Percentiles rank a stretch among this genome's conserved stretches.
phyloP scores from a whole-genome alignment of 2,888 invertebrate genomes.

The Teleogryllus oceanicus region DNA sequence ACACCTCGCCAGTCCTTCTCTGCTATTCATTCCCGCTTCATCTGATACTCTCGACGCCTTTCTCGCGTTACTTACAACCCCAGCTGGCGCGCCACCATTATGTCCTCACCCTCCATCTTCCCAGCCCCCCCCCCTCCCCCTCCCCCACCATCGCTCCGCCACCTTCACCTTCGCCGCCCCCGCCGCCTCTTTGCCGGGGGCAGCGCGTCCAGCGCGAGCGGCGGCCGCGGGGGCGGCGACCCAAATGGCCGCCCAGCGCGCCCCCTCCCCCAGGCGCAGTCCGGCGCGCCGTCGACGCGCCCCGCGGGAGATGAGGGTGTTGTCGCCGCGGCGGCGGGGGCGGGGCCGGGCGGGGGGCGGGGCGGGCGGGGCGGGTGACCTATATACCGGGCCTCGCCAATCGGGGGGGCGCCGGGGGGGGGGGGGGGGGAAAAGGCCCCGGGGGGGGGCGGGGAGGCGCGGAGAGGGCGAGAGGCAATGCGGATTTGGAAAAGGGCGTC shows the following conservation, averaged over 20 bases:
- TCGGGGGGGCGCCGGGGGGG: background rate
- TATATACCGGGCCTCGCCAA: background rate
- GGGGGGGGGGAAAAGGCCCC: background rate
- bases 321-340: background rate
- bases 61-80: too few species aligned
- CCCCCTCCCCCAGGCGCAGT: background rate
- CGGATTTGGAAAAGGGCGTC: too few species aligned
- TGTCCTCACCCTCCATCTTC: too few species aligned
- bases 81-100: too few species aligned
- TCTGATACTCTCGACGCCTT: too few species aligned
- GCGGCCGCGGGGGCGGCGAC: background rate
- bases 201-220: too few species aligned
- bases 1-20: too few species aligned
- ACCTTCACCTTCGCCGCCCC: too few species aligned
- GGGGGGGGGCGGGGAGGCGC: background rate
- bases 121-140: accelerated
- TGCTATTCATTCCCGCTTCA: too few species aligned
- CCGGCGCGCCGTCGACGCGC: background rate
- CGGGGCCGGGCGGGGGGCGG: background rate
- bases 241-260: background rate
- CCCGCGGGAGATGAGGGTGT: background rate
- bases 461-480: background rate
- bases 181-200: too few species aligned
- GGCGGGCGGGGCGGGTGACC: background rate
- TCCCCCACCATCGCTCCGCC: too few species aligned